Conservation (phyloP, 2,888 invertebrate genomes). For the Schizotus pectinicornis region DNA sequence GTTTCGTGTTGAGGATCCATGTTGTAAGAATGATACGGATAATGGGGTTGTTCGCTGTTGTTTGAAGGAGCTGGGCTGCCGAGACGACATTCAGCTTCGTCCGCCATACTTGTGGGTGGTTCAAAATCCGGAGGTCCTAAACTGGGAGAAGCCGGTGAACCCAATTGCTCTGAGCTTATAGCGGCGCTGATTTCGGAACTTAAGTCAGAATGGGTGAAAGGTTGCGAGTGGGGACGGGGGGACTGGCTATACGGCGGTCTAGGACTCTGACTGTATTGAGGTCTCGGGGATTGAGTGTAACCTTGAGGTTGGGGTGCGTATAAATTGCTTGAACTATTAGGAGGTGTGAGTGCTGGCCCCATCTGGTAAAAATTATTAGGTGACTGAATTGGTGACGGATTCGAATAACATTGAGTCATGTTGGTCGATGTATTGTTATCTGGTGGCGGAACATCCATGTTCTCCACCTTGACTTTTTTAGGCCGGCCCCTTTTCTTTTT, state of each 20-base stretch:
- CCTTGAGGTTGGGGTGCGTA: constrained; percentile 53
- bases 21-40: constrained; percentile 55
- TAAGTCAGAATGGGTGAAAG: constrained; percentile 74
- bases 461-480: constrained; percentile 80
- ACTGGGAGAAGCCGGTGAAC: constrained; percentile 74
- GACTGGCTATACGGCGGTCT: constrained; percentile 49
- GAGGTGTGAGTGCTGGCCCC: constrained; percentile 55
- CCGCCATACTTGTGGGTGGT: constrained; percentile 71
- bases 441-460: constrained; percentile 60
- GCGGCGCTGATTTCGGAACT: constrained; percentile 81
- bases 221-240: constrained; percentile 60
- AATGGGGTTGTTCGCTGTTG: constrained; percentile 53
- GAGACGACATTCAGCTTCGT: constrained; percentile 62
- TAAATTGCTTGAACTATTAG: constrained; percentile 53
- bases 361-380: constrained; percentile 60
- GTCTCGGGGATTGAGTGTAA: constrained; percentile 53
- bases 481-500: constrained; percentile 90
- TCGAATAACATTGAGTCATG: constrained; percentile 60
- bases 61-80: constrained; percentile 61
- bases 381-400: constrained; percentile 61
- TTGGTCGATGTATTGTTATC: constrained; percentile 58
- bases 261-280: constrained; percentile 50
- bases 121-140: constrained; percentile 73
- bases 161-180: constrained; percentile 71
- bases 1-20: constrained; percentile 52